A percentile compares a stretch with the other conserved stretches of the same genome.
These are phyloP conservation scores for Sternarchorhynchus goeldii DNA, from an alignment of 2,797 vertebrate species.

Conservation along the genomic window DNA sequence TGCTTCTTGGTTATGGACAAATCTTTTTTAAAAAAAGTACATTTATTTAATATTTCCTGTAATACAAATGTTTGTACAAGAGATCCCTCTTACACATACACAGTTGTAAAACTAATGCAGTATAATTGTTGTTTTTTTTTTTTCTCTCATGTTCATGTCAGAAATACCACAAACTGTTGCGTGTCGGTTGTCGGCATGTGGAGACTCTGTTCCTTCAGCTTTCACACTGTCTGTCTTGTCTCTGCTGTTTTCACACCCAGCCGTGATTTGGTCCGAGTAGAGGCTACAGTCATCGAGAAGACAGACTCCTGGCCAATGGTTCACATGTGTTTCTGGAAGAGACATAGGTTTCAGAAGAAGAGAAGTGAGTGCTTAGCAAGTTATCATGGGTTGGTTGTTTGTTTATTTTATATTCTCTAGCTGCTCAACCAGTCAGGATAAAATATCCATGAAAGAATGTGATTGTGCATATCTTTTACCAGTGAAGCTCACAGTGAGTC, in stretches of 20 bases:
- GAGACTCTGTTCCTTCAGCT: slow-evolving; percentile 18
- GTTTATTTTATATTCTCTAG: not conserved
- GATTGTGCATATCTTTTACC: not conserved
- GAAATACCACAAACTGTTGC: no score
- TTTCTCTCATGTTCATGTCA: no score
- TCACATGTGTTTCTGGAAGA: slow-evolving; percentile 83
- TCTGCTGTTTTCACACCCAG: slow-evolving; percentile 58
- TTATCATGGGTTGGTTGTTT: not conserved
- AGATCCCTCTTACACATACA: no score
- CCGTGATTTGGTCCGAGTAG: slow-evolving; percentile 84
- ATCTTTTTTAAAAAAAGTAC: no score
- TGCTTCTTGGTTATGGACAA: no score
- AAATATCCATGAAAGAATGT: not conserved
- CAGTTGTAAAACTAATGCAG: no score
- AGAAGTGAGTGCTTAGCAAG: slow-evolving; percentile 71
- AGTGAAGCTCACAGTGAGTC: slow-evolving; percentile 5
- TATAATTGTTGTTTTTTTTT: no score
- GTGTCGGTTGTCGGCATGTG: not conserved
- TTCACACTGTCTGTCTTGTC: slow-evolving; percentile 4
- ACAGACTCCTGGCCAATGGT: slow-evolving; percentile 89
- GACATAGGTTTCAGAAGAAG: slow-evolving; percentile 79
- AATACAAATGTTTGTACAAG: no score
- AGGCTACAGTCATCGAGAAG: slow-evolving; percentile 92
- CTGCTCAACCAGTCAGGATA: not conserved
- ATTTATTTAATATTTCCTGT: no score